These are phyloP conservation scores for Saccostrea echinata DNA, from an alignment of 1,140 invertebrate species.

Conservation along the genomic window DNA sequence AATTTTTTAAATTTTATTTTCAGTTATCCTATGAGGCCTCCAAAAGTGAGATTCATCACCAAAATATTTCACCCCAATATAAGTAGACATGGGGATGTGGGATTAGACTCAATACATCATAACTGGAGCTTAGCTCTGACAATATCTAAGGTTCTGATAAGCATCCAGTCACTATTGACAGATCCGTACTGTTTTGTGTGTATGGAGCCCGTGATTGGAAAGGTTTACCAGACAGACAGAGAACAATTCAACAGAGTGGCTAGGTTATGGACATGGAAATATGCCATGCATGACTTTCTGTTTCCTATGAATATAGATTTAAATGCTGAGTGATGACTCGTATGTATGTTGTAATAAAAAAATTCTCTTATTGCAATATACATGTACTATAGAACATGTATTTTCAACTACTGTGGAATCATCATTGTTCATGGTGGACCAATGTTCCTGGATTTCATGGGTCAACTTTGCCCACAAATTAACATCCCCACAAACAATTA, in stretches of 20 bases:
- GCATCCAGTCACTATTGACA: conserved; percentile 91
- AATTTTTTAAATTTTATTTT: conserved; percentile 52
- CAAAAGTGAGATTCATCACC: conserved; percentile 85
- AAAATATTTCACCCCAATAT: conserved; percentile 97
- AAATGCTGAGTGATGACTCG: conserved; percentile 58
- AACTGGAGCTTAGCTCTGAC: conserved; percentile 97
- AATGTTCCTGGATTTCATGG: too few species aligned
- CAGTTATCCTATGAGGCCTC: conserved; percentile 95
- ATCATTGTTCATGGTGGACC: too few species aligned
- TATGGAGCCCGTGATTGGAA: conserved; percentile 93
- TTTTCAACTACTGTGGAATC: too few species aligned
- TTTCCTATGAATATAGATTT: conserved; percentile 73
- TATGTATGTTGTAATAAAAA: too few species aligned
- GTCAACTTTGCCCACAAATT: too few species aligned
- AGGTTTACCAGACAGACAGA: conserved; percentile 89
- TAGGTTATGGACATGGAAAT: conserved; percentile 93
- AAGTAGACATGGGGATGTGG: conserved; percentile 96
- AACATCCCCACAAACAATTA: too few species aligned
- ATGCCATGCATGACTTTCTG: conserved; percentile 91
- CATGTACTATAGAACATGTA: too few species aligned
- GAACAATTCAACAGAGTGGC: conserved; percentile 90
- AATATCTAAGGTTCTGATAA: conserved; percentile 87
- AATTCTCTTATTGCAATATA: background rate
- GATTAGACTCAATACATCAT: conserved; percentile 96
- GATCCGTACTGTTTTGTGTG: conserved; percentile 95